Conservation (phyloP, 2,888 invertebrate genomes). For the Scaptomyza parva region DNA sequence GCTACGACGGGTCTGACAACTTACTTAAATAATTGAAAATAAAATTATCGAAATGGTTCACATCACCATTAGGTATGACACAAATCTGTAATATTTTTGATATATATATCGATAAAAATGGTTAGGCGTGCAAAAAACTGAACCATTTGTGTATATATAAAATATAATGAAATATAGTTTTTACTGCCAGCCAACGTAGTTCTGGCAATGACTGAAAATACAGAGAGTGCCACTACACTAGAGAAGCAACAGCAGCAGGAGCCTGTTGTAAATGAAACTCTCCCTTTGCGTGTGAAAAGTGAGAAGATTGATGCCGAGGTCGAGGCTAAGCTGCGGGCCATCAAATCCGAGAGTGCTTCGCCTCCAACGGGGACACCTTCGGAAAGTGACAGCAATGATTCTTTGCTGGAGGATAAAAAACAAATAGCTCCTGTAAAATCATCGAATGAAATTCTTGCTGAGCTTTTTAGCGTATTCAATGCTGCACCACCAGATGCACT, state of each 20-base stretch:
- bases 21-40: background rate
- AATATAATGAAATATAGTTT: constrained; percentile 4
- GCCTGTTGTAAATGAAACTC: constrained; percentile 13
- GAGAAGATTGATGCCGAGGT: constrained; percentile 82
- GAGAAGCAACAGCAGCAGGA: constrained; percentile 32
- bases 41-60: constrained; percentile 19
- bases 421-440: constrained; percentile 82
- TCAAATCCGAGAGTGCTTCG: constrained; percentile 45
- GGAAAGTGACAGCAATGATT: constrained; percentile 46
- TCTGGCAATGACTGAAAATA: constrained; percentile 59
- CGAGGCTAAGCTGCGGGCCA: constrained; percentile 76
- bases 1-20: constrained; percentile 32
- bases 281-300: constrained; percentile 67
- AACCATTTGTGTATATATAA: constrained; percentile 30
- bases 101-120: constrained; percentile 35
- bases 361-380: constrained; percentile 21
- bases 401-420: constrained; percentile 78
- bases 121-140: constrained; percentile 46
- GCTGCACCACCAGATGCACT: constrained; percentile 88
- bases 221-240: constrained; percentile 32
- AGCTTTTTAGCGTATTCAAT: constrained; percentile 89
- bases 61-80: constrained; percentile 33
- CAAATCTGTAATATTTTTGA: constrained; percentile 18
- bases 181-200: constrained; percentile 13
- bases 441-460: constrained; percentile 90